These are phyloP conservation scores for Drosophila oshimai DNA, from an alignment of 1,140 invertebrate species.

Conservation along the genomic window DNA sequence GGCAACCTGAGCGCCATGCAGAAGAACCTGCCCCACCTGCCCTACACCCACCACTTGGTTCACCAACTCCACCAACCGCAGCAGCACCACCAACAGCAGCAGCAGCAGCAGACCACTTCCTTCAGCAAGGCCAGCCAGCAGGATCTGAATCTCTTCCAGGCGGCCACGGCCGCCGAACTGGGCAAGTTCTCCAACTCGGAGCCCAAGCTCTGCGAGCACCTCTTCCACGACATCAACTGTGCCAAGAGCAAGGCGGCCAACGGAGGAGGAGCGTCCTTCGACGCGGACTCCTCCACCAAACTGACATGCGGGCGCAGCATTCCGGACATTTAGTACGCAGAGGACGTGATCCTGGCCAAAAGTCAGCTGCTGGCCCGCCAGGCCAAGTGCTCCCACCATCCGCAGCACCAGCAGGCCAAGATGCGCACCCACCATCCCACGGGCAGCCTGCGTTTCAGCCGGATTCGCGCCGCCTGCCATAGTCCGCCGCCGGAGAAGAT, in stretches of 20 bases:
- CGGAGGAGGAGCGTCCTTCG: constrained; percentile 1
- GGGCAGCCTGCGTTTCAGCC: constrained; percentile 51
- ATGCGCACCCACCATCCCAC: constrained; percentile 29
- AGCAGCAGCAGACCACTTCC: constrained; percentile 69
- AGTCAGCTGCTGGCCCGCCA: constrained; percentile 60
- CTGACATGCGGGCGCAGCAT: constrained; percentile 60
- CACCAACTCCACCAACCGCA: constrained; percentile 53
- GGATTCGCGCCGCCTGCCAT: constrained; percentile 69
- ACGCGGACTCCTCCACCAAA: constrained; percentile 36
- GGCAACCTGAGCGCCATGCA: constrained; percentile 87
- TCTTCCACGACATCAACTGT: constrained; percentile 77
- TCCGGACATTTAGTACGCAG: constrained; percentile 82
- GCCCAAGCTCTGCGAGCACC: constrained; percentile 80
- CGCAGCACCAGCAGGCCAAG: constrained; percentile 59
- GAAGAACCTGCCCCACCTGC: constrained; percentile 82
- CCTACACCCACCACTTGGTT: constrained; percentile 38
- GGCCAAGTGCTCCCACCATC: constrained; percentile 63
- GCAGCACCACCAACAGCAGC: constrained; percentile 42
- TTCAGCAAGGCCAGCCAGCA: constrained; percentile 79
- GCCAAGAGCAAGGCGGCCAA: constrained; percentile 71
- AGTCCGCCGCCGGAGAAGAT: constrained; percentile 59
- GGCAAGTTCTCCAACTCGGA: constrained; percentile 82
- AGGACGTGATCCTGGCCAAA: constrained; percentile 80
- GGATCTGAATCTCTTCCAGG: constrained; percentile 65
- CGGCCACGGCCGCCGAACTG: constrained; percentile 55